Base-by-base conservation (phyloP, 2,888 invertebrate species). In the Parapristionchus giblindavisi region DNA sequence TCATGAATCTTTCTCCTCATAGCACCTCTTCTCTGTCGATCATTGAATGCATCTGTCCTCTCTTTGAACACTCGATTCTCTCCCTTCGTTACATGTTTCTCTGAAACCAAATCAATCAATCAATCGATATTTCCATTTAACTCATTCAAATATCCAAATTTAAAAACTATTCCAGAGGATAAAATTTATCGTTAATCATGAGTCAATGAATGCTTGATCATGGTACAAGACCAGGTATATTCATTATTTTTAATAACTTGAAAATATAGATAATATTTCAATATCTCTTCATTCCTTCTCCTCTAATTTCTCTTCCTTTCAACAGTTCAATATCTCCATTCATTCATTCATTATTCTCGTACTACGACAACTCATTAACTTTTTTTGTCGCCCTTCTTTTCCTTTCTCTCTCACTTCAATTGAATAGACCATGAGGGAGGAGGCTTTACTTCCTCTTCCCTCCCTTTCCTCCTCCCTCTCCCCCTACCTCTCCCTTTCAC, bases 1-100 rank as follows among this genome's bases (percentile, higher is more conserved):
- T 87, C 86, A 91, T 99, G 99, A 85, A 99, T 96, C 85, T 96
- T 92, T 79, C 98, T 92, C 78, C 98, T 92, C 95, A 99, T 96
- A 81, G 99, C 98, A 81, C 97, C 98, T 79, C 98, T 93, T 77
- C 98, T 92, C 81, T 96, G 92, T 90, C 87, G 92, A 90, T 85
- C 87, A 61, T 96, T 95, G 91, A 96, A 94, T 77, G 89, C 87
- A 78, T 96, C 96, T 80, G 91, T 91, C 82, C 96, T 93, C 91
- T 98, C 98, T 90, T 95, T 95, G 92, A 99, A 99, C 90, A 95
- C 96, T 88, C 94, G 92, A 34, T 76, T 60, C 87, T 85, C 82
- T 56, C 81, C 80, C 77, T 84, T 85, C 65, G 75, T 81, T 51
- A 77, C 80, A 75, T 83, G 73, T 38, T 75, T 61, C 66, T 82